These are phyloP conservation scores for Meandrina meandrites DNA, from an alignment of 92 coral and sea anemone genomes.

Conservation along the genomic window DNA sequence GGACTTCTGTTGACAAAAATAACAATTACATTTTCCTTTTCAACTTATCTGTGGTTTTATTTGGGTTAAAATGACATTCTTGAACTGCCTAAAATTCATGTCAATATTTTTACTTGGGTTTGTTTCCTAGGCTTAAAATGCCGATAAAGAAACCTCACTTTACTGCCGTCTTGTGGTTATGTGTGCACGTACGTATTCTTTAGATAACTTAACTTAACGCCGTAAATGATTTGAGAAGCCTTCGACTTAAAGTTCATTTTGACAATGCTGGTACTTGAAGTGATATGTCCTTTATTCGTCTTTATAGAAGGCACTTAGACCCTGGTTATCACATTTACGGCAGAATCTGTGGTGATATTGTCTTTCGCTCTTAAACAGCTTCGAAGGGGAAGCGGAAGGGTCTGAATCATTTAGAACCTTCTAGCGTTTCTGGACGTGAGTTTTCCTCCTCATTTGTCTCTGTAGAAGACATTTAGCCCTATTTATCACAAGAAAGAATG, in stretches of 20 bases:
- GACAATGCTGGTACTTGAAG: neutral
- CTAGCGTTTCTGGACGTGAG: neutral
- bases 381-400: neutral
- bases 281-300: neutral
- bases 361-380: neutral
- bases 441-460: neutral
- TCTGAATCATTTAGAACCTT: neutral
- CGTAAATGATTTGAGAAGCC: neutral
- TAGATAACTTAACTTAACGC: neutral
- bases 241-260: neutral
- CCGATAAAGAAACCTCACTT: conserved; percentile 7
- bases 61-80: conserved; percentile 27
- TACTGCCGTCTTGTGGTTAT: neutral
- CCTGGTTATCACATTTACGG: neutral
- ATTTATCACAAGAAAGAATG: neutral
- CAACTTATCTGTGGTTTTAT: neutral
- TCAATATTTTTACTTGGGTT: conserved; percentile 35
- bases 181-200: conserved; percentile 27
- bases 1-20: neutral
- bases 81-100: conserved; percentile 29
- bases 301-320: neutral
- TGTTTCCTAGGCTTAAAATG: conserved; percentile 25
- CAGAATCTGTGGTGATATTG: neutral
- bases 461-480: neutral
- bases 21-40: conserved; percentile 6